A percentile compares a stretch with the other conserved stretches of the same genome.
phyloP scores from a whole-genome alignment of 2,888 invertebrate genomes.

The Eumerus sabulonum region DNA sequence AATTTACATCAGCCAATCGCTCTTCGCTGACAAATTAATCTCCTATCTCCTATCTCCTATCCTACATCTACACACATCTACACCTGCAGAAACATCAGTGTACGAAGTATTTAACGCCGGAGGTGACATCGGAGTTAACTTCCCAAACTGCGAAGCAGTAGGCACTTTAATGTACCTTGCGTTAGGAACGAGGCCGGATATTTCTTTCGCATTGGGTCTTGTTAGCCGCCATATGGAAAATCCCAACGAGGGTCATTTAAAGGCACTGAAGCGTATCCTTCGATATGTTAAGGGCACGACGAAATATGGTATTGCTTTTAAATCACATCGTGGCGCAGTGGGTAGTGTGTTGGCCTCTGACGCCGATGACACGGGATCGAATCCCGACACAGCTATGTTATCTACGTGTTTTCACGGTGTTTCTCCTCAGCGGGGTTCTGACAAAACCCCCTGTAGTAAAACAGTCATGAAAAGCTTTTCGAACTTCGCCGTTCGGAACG shows the following conservation, averaged over 20 bases:
- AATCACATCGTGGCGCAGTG: no score
- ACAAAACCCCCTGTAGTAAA: no score
- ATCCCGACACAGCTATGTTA: no score
- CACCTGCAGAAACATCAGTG: constrained; percentile 6
- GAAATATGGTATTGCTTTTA: constrained; percentile 20
- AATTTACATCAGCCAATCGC: background rate
- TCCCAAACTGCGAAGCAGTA: constrained; percentile 37
- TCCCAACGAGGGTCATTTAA: constrained; percentile 14
- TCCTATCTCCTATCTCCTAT: background rate
- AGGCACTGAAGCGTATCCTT: no score
- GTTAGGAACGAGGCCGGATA: constrained; percentile 44
- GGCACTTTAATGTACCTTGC: constrained; percentile 44
- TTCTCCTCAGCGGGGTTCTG: no score
- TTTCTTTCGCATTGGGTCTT: constrained; percentile 26
- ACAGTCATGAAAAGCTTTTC: no score
- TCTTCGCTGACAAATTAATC: background rate
- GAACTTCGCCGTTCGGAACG: no score
- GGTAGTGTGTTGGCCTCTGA: no score
- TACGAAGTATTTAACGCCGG: background rate
- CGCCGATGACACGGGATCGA: no score
- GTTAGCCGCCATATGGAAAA: constrained; percentile 36
- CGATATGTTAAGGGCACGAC: constrained; percentile 45
- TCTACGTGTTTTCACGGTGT: no score
- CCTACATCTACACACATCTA: background rate
- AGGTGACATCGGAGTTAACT: background rate